These are phyloP conservation scores for Calliopum simillimum DNA, from an alignment of 2,888 invertebrate genomes.

Conservation along the genomic window DNA sequence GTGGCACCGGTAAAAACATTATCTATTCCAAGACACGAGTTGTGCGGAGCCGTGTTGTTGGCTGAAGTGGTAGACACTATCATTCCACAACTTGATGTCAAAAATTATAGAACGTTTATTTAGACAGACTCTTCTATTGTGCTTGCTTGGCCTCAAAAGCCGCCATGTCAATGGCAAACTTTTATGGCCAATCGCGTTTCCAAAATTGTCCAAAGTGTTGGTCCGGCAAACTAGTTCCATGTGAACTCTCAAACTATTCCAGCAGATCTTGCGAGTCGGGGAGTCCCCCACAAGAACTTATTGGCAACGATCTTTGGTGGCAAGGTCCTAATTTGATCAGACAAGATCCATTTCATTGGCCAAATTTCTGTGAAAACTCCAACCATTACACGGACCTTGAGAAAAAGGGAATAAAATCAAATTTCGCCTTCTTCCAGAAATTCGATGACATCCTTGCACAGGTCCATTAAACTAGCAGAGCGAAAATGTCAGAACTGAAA, in stretches of 20 bases:
- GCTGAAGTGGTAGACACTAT: too few relatives aligned
- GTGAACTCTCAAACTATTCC: background rate
- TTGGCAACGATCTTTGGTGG: slow-evolving; percentile 13
- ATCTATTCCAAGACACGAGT: slow-evolving; percentile 23
- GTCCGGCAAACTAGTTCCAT: slow-evolving; percentile 10
- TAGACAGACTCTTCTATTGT: slow-evolving; percentile 38
- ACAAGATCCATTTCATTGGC: too few relatives aligned
- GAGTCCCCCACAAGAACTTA: slow-evolving; percentile 1
- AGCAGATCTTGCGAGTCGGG: too few relatives aligned
- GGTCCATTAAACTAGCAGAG: too few relatives aligned
- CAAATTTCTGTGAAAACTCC: background rate
- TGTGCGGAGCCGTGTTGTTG: too few relatives aligned
- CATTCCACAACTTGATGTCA: background rate
- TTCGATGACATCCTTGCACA: too few relatives aligned
- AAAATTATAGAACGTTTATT: slow-evolving; percentile 1
- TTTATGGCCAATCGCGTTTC: slow-evolving; percentile 28
- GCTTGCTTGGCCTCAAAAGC: slow-evolving; percentile 27
- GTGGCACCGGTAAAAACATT: slow-evolving; percentile 4
- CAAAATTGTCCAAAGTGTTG: slow-evolving; percentile 8
- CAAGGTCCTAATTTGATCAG: slow-evolving; percentile 7
- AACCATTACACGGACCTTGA: background rate
- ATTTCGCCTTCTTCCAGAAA: background rate
- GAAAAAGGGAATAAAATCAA: background rate
- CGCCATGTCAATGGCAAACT: too few relatives aligned
- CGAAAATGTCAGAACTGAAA: too few relatives aligned